Base-by-base conservation (phyloP, 2,113 vertebrate genomes). In the Electrona antarctica region DNA sequence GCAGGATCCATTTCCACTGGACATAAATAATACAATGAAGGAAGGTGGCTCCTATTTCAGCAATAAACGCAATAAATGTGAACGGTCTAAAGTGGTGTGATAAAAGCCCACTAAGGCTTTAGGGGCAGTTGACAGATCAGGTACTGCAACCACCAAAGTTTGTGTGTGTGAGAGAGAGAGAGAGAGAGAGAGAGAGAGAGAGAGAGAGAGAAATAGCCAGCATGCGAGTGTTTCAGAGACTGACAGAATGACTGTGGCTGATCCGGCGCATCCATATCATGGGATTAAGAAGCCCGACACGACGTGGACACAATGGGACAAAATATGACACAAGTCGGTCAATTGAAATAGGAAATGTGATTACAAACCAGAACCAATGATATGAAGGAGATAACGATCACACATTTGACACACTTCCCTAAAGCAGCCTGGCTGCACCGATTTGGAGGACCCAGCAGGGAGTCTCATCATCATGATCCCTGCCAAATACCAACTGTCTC, bases 211-310 rank as follows among this genome's bases (percentile, higher is more conserved):
- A 14, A 11, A 55, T 55, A 10, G 14, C 52, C 14, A 50, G 69
- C 59, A 63, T 4, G 64, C n/a, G 28, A 57, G 57, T 82, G 86
- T 86, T 65, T 76, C 13, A 51, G 71, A 81, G 85, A 84, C 72
- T 77, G 83, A 80, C 85, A 84, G 81, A 81, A 66, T 86, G 85
- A 89, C 87, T 73, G 87, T 81, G 87, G 83, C 76, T 85, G 85
- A 89, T 89, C 82, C 76, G 76, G 33, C 80, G 80, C 86, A 75
- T 85, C 84, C 86, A 81, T 84, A 87, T 87, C 81, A 88, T 60
- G 74, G 88, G 88, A 90, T 85, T 88, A 88, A 84, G 81, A 54
- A 54, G 68, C 66, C 77, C 73, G 79, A 85, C 82, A 83, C 74
- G 76, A 55, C 74, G 28, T 54, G 41, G 67, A 78, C 52, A 86